These are phyloP conservation scores for Dasyprocta punctata DNA, from an alignment of 2,113 vertebrate species.

Conservation along the genomic window DNA sequence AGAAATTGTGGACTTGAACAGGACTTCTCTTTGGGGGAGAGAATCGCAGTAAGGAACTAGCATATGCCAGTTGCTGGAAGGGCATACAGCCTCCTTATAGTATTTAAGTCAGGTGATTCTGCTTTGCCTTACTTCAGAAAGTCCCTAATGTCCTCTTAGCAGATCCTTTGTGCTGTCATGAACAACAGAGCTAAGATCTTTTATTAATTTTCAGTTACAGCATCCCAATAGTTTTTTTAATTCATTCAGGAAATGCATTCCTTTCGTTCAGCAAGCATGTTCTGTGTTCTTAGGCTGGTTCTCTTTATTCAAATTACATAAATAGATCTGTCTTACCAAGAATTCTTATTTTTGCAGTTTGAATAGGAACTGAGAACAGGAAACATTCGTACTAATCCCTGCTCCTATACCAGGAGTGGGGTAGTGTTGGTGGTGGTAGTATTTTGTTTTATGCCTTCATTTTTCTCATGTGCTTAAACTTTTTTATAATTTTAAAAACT, in stretches of 20 bases:
- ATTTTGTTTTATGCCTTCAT: conserved; percentile 12
- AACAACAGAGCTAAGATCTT: neutral
- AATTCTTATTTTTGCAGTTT: conserved; percentile 31
- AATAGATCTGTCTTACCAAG: conserved; percentile 23
- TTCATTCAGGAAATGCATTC: conserved; percentile 9
- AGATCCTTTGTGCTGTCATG: neutral
- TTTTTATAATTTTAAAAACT: conserved; percentile 35
- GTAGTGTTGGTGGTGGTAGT: neutral
- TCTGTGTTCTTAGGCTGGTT: neutral
- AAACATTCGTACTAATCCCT: neutral
- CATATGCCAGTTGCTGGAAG: conserved; percentile 5
- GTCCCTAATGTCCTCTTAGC: neutral
- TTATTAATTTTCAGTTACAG: conserved; percentile 25
- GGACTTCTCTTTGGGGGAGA: neutral
- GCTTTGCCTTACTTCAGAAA: conserved; percentile 25
- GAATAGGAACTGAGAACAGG: conserved; percentile 20
- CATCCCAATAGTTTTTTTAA: neutral
- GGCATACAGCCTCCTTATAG: neutral
- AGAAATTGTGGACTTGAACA: conserved; percentile 5
- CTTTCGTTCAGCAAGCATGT: neutral
- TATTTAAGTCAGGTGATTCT: neutral
- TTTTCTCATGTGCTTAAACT: conserved; percentile 37
- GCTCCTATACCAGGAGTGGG: neutral
- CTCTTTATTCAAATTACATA: conserved; percentile 30
- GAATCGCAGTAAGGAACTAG: neutral